Evolutionary conservation across 2,113 vertebrate genomes (phyloP).

Genomic region (Cryptoleucopteryx plumbea): DNA sequence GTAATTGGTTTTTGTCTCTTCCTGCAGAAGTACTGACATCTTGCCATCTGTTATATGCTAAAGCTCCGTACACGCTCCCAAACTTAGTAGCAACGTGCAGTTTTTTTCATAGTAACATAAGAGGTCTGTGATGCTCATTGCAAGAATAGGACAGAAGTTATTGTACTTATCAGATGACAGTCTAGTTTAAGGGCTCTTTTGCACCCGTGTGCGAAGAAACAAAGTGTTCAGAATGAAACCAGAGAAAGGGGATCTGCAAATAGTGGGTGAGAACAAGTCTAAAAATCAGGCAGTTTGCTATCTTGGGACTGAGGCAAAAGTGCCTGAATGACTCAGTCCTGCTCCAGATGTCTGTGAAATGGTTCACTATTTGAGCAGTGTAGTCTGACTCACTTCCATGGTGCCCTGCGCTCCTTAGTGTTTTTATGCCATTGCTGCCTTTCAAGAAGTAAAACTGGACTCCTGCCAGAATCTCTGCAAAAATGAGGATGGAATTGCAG

Average conservation of each 20-base stretch:
- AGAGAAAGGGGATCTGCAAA: slow-evolving; percentile 36
- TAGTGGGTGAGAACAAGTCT: neutral
- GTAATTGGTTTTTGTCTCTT: neutral
- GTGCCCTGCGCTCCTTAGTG: neutral
- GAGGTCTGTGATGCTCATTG: neutral
- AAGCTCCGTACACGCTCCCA: neutral
- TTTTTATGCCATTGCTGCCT: neutral
- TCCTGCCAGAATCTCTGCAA: neutral
- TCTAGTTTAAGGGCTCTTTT: neutral
- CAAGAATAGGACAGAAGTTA: neutral
- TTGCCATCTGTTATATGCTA: neutral
- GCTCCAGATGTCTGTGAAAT: slow-evolving; percentile 51
- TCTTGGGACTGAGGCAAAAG: slow-evolving; percentile 32
- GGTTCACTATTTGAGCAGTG: slow-evolving; percentile 33
- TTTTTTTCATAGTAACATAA: neutral
- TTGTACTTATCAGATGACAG: neutral
- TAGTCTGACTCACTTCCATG: slow-evolving; percentile 42
- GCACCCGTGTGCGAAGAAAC: neutral
- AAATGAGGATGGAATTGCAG: neutral
- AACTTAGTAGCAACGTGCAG: neutral
- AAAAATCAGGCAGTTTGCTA: neutral
- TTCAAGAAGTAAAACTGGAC: slow-evolving; percentile 6
- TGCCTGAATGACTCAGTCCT: slow-evolving; percentile 42
- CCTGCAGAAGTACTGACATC: neutral
- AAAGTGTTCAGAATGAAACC: slow-evolving; percentile 11